Evolutionary conservation across 1,140 invertebrate species (phyloP).

Genomic region (Bombus ignitus): DNA sequence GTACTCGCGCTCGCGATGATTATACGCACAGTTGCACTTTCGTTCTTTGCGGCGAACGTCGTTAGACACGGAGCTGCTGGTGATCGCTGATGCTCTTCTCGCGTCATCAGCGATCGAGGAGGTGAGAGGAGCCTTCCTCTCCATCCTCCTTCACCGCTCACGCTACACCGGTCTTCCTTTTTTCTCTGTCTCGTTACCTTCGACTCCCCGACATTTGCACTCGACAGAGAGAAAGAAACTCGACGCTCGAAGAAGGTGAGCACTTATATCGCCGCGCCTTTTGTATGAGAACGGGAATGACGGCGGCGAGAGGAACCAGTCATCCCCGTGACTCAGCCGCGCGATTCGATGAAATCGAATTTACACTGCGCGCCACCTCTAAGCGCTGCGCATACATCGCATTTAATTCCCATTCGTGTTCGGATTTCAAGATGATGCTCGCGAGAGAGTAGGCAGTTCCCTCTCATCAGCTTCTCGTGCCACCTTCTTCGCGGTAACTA

Average conservation of each 20-base stretch:
- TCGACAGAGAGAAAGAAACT: conserved; percentile 17
- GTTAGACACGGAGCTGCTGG: conserved; percentile 6
- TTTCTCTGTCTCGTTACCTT: conserved; percentile 63
- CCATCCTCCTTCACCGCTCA: neutral
- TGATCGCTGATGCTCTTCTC: conserved; percentile 52
- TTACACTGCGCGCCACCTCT: conserved; percentile 25
- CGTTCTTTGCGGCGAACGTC: conserved; percentile 29
- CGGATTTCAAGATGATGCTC: neutral
- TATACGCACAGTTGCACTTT: conserved; percentile 16
- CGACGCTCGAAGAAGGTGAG: conserved; percentile 30
- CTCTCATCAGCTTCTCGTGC: no score
- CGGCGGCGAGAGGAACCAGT: conserved; percentile 14
- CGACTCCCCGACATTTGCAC: conserved; percentile 66
- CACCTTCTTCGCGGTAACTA: neutral
- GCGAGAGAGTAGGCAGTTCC: neutral
- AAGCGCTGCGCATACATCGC: neutral
- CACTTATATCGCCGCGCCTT: conserved; percentile 59
- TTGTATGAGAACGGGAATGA: conserved; percentile 53
- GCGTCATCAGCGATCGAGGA: conserved; percentile 56
- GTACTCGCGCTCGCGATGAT: neutral
- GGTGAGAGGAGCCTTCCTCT: conserved; percentile 24
- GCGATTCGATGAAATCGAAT: conserved; percentile 66
- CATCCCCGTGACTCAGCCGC: conserved; percentile 61
- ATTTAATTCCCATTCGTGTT: neutral
- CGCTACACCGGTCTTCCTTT: neutral